Conservation (phyloP, 2,113 vertebrate species). For the Sorex araneus region DNA sequence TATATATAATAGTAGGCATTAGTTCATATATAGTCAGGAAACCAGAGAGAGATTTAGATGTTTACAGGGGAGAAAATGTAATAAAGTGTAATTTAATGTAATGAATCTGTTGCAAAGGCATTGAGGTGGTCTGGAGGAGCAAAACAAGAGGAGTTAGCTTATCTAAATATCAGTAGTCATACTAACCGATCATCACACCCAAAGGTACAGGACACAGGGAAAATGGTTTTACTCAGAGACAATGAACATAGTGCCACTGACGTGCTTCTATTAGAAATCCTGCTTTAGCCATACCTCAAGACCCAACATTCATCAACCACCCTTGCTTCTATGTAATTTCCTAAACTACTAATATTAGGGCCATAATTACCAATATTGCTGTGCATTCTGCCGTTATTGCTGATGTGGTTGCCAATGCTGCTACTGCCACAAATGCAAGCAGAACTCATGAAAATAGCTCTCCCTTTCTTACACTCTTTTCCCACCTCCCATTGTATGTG, state of each 20-base stretch:
- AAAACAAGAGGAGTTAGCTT: slow-evolving; percentile 22
- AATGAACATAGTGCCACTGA: neutral
- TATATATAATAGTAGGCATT: neutral
- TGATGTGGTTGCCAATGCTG: too few species aligned
- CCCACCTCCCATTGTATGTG: too few species aligned
- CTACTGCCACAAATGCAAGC: too few species aligned
- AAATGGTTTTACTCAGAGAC: neutral
- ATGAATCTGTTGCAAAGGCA: neutral
- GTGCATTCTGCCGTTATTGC: too few species aligned
- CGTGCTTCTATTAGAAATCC: neutral
- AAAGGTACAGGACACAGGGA: neutral
- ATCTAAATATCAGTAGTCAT: neutral
- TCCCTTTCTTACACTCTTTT: too few species aligned
- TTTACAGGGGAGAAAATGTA: neutral
- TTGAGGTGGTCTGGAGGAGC: neutral
- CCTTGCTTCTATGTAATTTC: too few species aligned
- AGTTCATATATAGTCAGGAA: neutral
- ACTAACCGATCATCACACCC: neutral
- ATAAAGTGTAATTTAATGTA: too few species aligned
- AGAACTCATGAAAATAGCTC: too few species aligned
- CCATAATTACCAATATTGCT: too few species aligned
- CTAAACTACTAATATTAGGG: too few species aligned
- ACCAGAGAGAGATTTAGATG: neutral
- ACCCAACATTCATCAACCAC: too few species aligned
- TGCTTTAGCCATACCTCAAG: too few species aligned